Base-by-base conservation (phyloP, 2,888 invertebrate species). In the Elysia crispata region DNA sequence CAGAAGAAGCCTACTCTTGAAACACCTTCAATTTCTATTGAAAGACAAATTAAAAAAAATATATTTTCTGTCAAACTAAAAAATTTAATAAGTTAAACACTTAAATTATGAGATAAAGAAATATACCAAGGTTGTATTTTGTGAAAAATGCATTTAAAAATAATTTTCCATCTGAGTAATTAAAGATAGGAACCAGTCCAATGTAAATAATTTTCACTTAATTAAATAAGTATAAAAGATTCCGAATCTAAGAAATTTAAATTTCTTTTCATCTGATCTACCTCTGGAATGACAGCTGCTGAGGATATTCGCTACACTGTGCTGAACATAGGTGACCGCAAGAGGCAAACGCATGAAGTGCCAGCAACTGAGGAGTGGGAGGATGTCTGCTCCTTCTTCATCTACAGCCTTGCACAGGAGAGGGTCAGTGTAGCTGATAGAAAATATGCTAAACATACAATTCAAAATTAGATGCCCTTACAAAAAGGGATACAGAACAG, bases 301-400 rank as follows among this genome's bases (percentile, higher is more conserved):
- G 93, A 93, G 75, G 94, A 94, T 83, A 90, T 91, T 20, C 89
- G 92, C 41, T 94, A 93, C 92, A 90, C 93, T 23, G 92, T 92
- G 33, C 89, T 94, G 23, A 87, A 90, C 23, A 83, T 94, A 20
- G 93, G 93, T 0, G 92, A 92, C 66, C 92, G 93, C 87, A 92
- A 92, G 72, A 89, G 92, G 23, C 91, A 92, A 76, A 93, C 93
- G 25, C 84, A 91, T 1, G 91, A 91, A 74, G 89, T 92, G 20
- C 89, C 88, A 54, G 89, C 88, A 1, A 86, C 91, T 1, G 88
- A 90, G 41, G 84, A 88, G 5, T 94, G 93, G 93, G 91, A 92
- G 80, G 93, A 93, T 83, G 92, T 92, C 77, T 91, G 92, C 69
- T 93, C 93, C 30, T 94, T 94, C 86, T 90, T 94, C 76, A 92